A percentile compares a stretch with the other conserved stretches of the same genome.
phyloP scores from a whole-genome alignment of 2,888 invertebrate genomes.

The Polylopha cassiicola region DNA sequence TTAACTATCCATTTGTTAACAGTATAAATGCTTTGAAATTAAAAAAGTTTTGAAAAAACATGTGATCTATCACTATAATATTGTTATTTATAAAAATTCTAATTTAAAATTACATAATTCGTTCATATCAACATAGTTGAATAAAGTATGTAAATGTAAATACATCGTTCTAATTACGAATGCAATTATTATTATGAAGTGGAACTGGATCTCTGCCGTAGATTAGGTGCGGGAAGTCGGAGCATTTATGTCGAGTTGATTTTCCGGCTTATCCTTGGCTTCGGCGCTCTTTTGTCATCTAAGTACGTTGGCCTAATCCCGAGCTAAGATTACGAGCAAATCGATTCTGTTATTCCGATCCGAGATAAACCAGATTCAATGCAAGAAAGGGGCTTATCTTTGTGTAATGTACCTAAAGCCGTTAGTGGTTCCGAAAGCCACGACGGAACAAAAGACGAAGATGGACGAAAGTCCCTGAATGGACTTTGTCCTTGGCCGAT shows the following conservation, averaged over 20 bases:
- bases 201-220: too few species aligned
- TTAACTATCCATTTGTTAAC: slow-evolving; percentile 6
- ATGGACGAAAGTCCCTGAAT: slow-evolving; percentile 33
- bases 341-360: slow-evolving; percentile 50
- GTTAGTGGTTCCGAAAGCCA: slow-evolving; percentile 47
- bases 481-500: slow-evolving; percentile 22
- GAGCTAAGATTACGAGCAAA: slow-evolving; percentile 51
- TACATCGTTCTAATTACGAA: too few species aligned
- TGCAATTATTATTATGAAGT: too few species aligned
- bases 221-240: too few species aligned
- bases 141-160: slow-evolving; percentile 1
- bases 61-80: slow-evolving; percentile 12
- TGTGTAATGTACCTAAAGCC: slow-evolving; percentile 44
- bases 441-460: slow-evolving; percentile 49
- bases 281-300: slow-evolving; percentile 41
- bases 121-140: slow-evolving; percentile 16
- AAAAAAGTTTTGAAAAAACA: slow-evolving; percentile 1
- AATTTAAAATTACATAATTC: slow-evolving; percentile 10
- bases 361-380: slow-evolving; percentile 47
- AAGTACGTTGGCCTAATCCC: slow-evolving; percentile 45
- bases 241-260: slow-evolving; percentile 26
- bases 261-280: slow-evolving; percentile 35
- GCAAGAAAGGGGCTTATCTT: slow-evolving; percentile 43
- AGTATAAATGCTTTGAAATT: slow-evolving; percentile 7
- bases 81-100: too few species aligned